Conservation (phyloP, 2,888 invertebrate species). For the Leptinotarsa juncta region DNA sequence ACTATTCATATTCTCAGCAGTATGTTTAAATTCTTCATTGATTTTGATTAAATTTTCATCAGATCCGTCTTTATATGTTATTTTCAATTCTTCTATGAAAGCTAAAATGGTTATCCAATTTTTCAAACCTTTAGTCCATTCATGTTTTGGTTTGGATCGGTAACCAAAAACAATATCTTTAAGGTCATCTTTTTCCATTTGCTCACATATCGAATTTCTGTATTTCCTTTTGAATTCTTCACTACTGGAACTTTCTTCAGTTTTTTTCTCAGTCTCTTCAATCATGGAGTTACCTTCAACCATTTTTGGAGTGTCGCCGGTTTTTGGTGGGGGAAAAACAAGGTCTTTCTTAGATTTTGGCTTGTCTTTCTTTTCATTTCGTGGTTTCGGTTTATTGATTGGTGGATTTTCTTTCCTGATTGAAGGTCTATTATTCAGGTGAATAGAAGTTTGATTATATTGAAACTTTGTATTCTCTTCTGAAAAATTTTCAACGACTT, state of each 20-base stretch:
- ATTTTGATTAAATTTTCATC: conserved; percentile 26
- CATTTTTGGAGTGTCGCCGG: not conserved
- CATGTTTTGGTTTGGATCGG: not conserved
- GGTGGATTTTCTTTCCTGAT: conserved; percentile 30
- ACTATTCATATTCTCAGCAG: not conserved
- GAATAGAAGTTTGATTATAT: not conserved
- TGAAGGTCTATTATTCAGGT: not conserved
- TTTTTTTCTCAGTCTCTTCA: not conserved
- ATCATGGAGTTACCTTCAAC: not conserved
- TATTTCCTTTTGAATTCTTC: not conserved
- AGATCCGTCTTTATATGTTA: conserved; percentile 27
- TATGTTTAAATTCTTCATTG: not conserved
- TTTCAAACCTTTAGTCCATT: not conserved
- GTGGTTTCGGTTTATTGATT: conserved; percentile 8
- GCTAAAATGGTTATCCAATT: conserved; percentile 15
- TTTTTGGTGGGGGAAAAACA: conserved; percentile 27
- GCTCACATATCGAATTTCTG: not conserved
- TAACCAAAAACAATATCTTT: conserved; percentile 10
- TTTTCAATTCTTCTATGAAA: conserved; percentile 26
- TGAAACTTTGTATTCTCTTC: not conserved
- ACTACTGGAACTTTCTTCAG: not conserved
- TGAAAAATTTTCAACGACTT: not conserved
- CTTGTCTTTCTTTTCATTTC: conserved; percentile 24
- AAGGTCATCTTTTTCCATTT: not conserved
- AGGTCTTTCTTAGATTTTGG: conserved; percentile 21